Percentiles rank a stretch among this genome's conserved stretches.
Evolutionary conservation across 2,888 invertebrate genomes (phyloP).

Genomic region (Sepiola atlantica): DNA sequence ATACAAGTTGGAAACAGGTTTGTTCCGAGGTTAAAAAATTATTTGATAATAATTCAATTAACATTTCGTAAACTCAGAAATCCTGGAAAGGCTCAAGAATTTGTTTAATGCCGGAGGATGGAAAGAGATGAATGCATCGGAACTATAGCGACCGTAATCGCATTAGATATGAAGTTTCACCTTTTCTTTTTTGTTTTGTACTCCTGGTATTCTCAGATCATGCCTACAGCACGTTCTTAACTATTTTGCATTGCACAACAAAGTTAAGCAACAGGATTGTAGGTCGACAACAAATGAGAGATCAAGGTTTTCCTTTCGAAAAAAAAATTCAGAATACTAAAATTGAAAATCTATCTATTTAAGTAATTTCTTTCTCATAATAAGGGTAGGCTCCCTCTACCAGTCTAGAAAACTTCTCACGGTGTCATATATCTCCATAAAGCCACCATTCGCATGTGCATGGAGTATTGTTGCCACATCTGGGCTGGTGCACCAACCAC

Average conservation of each 20-base stretch:
- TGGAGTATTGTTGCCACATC: too few relatives aligned
- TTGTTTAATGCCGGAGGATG: background rate
- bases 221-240: background rate
- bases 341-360: too few relatives aligned
- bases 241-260: background rate
- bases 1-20: background rate
- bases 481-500: too few relatives aligned
- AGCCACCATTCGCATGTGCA: too few relatives aligned
- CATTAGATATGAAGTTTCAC: background rate
- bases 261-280: background rate
- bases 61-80: background rate
- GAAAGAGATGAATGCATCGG: background rate
- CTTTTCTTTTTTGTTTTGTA: background rate
- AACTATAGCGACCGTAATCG: background rate
- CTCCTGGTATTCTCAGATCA: background rate
- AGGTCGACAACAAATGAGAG: background rate
- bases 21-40: background rate
- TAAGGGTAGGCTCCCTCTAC: too few relatives aligned
- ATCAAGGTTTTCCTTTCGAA: too few relatives aligned
- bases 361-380: too few relatives aligned
- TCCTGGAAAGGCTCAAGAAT: background rate
- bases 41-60: background rate
- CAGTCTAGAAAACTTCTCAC: too few relatives aligned
- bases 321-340: too few relatives aligned
- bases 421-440: too few relatives aligned